phyloP scores from a whole-genome alignment of 1,140 invertebrate species.

The Penaeus chinensis region DNA sequence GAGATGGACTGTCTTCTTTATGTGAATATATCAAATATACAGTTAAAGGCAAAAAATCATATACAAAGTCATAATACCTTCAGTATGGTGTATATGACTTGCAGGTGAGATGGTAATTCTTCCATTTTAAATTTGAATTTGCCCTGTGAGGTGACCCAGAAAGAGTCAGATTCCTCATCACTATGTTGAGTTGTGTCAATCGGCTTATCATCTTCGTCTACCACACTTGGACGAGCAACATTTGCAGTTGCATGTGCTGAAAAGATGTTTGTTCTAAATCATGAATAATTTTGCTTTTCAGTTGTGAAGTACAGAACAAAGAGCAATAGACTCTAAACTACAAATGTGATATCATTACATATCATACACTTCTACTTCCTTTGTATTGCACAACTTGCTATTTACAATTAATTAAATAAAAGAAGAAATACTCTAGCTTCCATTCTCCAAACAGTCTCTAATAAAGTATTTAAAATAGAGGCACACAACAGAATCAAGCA shows the following conservation, averaged over 20 bases:
- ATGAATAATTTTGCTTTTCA: not conserved
- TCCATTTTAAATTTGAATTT: slow-evolving; percentile 92
- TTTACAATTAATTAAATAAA: too few species aligned
- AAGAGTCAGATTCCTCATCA: slow-evolving; percentile 70
- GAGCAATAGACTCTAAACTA: too few species aligned
- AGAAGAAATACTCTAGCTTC: too few species aligned
- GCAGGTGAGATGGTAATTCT: slow-evolving; percentile 91
- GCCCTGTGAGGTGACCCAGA: slow-evolving; percentile 92
- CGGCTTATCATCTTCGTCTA: slow-evolving; percentile 74
- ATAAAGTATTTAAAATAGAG: too few species aligned
- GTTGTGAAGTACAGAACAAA: too few species aligned
- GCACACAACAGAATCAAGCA: too few species aligned
- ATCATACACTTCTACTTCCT: too few species aligned
- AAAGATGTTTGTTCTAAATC: not conserved
- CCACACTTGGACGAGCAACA: slow-evolving; percentile 76
- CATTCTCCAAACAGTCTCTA: too few species aligned
- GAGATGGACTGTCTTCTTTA: not conserved
- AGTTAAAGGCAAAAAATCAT: slow-evolving; percentile 22
- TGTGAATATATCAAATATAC: not conserved
- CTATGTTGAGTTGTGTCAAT: slow-evolving; percentile 64
- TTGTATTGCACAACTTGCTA: too few species aligned
- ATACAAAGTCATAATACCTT: slow-evolving; percentile 74
- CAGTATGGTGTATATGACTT: slow-evolving; percentile 90
- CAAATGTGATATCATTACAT: too few species aligned
- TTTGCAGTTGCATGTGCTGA: slow-evolving; percentile 75